These are phyloP conservation scores for Cetonia aurata DNA, from an alignment of 2,888 invertebrate species.

Conservation along the genomic window DNA sequence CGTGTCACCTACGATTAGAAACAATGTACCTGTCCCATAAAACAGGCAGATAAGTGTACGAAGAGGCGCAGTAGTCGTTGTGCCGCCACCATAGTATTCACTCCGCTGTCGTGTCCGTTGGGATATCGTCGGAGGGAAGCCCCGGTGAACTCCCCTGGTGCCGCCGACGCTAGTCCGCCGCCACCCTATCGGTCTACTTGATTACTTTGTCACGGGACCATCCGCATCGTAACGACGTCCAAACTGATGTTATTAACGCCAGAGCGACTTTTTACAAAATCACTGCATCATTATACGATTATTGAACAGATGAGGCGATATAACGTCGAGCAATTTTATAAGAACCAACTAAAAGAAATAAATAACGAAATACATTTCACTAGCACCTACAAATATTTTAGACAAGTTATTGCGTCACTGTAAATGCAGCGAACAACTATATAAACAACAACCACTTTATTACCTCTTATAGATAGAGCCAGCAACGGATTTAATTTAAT, in stretches of 20 bases:
- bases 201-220: conserved; percentile 46
- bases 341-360: conserved; percentile 5
- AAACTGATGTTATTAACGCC: conserved; percentile 48
- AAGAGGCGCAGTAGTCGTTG: conserved; percentile 39
- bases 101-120: conserved; percentile 36
- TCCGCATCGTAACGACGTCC: conserved; percentile 45
- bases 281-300: conserved; percentile 32
- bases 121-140: conserved; percentile 32
- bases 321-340: neutral
- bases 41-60: conserved; percentile 48
- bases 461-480: too few species aligned
- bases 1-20: conserved; percentile 68
- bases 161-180: conserved; percentile 28
- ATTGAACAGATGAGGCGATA: conserved; percentile 13
- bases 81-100: conserved; percentile 39
- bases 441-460: too few species aligned
- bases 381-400: too few species aligned
- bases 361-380: neutral
- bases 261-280: conserved; percentile 42
- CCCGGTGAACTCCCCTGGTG: conserved; percentile 33
- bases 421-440: too few species aligned
- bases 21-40: conserved; percentile 65
- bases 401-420: too few species aligned
- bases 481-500: too few species aligned
- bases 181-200: conserved; percentile 43